phyloP scores from a whole-genome alignment of 2,888 invertebrate genomes.

The Rotaria socialis region DNA sequence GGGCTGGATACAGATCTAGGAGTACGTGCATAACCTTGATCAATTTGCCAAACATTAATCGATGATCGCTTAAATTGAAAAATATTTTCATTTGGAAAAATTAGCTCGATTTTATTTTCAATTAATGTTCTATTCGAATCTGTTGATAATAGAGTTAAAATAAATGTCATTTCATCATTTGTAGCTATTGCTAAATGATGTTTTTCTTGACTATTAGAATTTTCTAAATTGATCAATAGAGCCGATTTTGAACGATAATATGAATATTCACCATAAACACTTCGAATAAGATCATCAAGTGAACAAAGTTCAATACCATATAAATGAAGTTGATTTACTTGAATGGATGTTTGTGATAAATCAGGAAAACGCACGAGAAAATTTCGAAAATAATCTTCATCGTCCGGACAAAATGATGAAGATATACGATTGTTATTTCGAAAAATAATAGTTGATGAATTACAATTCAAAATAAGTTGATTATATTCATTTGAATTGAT shows the following conservation, averaged over 20 bases:
- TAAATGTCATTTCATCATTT: neutral
- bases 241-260: neutral
- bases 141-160: neutral
- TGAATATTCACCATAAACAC: neutral
- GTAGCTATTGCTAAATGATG: neutral
- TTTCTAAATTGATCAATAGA: neutral
- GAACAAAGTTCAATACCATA: constrained; percentile 27
- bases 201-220: neutral
- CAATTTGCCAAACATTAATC: neutral
- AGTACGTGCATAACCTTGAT: neutral
- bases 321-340: constrained; percentile 2
- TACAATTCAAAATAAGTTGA: neutral
- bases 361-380: neutral
- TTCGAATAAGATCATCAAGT: neutral
- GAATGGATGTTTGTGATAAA: neutral
- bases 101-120: neutral
- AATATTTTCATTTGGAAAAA: neutral
- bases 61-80: neutral
- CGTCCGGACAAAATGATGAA: neutral
- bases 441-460: neutral
- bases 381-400: neutral
- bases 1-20: neutral
- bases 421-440: neutral
- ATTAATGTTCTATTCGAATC: neutral
- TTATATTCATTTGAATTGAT: neutral